phyloP scores from a whole-genome alignment of 2,888 invertebrate species.

The Melanostoma mellinum region DNA sequence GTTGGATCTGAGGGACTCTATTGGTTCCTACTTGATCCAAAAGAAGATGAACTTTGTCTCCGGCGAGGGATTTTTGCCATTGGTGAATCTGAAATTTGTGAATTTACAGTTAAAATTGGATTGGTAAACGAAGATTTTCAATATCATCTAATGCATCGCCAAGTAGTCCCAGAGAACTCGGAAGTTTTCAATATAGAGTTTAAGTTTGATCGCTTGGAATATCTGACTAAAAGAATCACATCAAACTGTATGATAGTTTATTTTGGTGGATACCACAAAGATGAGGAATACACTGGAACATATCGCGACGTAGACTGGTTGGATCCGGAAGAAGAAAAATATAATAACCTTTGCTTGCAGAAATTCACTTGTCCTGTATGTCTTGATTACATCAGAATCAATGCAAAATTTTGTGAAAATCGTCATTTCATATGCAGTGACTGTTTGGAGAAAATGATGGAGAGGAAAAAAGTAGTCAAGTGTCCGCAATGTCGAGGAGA shows the following conservation, averaged over 20 bases:
- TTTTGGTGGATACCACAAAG: conserved; percentile 72
- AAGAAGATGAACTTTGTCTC: conserved; percentile 22
- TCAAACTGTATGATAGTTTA: conserved; percentile 65
- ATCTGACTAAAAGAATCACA: background rate
- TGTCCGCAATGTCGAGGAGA: conserved; percentile 74
- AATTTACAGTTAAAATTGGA: conserved; percentile 73
- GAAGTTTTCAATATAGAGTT: conserved; percentile 34
- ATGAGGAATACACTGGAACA: conserved; percentile 64
- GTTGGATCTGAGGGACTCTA: conserved; percentile 70
- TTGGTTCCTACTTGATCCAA: conserved; percentile 69
- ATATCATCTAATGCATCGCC: background rate
- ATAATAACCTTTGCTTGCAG: conserved; percentile 62
- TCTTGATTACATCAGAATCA: conserved; percentile 71
- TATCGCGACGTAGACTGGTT: conserved; percentile 43
- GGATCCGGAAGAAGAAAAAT: conserved; percentile 45
- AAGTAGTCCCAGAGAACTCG: conserved; percentile 8
- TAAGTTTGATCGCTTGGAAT: conserved; percentile 11
- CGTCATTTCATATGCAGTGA: conserved; percentile 72
- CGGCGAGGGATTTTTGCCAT: conserved; percentile 74
- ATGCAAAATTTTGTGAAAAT: conserved; percentile 74
- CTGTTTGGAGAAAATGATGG: conserved; percentile 56
- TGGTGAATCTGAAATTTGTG: conserved; percentile 72
- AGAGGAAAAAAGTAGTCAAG: conserved; percentile 42
- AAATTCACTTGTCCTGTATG: conserved; percentile 73
- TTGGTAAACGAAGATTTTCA: conserved; percentile 30